Evolutionary conservation across 2,797 vertebrate genomes (phyloP), one percentile per base, ranked within the genome.

Genomic region (Schizothorax lantsangensis): DNA sequence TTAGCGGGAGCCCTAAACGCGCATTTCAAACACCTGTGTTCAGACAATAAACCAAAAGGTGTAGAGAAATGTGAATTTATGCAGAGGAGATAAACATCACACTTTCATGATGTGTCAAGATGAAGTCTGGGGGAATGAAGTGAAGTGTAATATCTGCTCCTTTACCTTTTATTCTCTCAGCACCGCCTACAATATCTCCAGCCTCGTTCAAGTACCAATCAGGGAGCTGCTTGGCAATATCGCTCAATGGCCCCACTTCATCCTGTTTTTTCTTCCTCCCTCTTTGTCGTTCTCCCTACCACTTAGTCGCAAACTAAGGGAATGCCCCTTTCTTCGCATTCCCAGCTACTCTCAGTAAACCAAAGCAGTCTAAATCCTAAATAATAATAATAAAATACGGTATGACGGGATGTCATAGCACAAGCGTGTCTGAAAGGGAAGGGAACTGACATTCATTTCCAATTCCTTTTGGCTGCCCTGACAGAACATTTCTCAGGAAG

Each of bases 401-500:
- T 75, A 83, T 89, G 89, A 89, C 87, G 83, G 89, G 87, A 88
- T 92, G 91, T 89, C 91, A 92, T 91, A 91, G 90, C 89, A 91
- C 81, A 33, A 84, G 88, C 64, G 57, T 85, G 75, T 80, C 68
- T 68, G 74, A 88, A 88, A 86, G 78, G 87, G 68, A 87, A 84
- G 87, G 85, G 90, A 93, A 92, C 81, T 92, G 92, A 91, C 89
- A 88, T 91, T 94, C 92, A 94, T 93, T 93, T 94, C 92, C 92
- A 93, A 92, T 93, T 93, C 91, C 91, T 92, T 87, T 90, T 89
- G 90, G 91, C 88, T 88, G 87, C 84, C 88, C 86, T 93, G 92
- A 94, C 92, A 93, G 91, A 91, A 84, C 91, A 91, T 92, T 92
- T 88, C 90, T 92, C 91, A 89, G 85, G 88, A 92, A 93, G 92